Conservation (phyloP, 1,140 invertebrate species). For the Eupeodes corollae region DNA sequence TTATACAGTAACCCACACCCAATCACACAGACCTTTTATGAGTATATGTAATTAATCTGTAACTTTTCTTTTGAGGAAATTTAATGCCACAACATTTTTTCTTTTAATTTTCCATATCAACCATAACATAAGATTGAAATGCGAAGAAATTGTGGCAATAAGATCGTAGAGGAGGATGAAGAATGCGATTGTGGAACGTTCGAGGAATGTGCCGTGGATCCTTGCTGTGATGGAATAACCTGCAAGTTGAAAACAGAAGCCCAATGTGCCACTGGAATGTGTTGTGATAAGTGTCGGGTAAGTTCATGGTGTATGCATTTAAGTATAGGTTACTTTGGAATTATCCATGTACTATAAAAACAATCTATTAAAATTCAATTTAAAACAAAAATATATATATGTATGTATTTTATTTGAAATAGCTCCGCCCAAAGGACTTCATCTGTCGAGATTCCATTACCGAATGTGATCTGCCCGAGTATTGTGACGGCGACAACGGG, state of each 20-base stretch:
- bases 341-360: background rate
- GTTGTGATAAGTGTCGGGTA: slow-evolving; percentile 85
- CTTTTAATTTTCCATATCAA: background rate
- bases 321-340: background rate
- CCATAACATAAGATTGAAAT: slow-evolving; percentile 44
- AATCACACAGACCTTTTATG: background rate
- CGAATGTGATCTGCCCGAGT: slow-evolving; percentile 90
- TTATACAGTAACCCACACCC: background rate
- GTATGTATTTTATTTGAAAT: slow-evolving; percentile 18
- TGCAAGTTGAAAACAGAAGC: slow-evolving; percentile 85
- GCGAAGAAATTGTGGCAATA: slow-evolving; percentile 80
- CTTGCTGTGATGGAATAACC: slow-evolving; percentile 91
- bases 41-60: background rate
- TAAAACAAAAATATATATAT: background rate
- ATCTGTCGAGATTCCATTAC: slow-evolving; percentile 73
- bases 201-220: slow-evolving; percentile 77
- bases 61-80: background rate
- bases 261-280: slow-evolving; percentile 82
- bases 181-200: slow-evolving; percentile 85
- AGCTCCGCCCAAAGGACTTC: slow-evolving; percentile 64
- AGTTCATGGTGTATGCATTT: slow-evolving; percentile 15
- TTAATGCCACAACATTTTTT: background rate
- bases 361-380: too few species aligned
- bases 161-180: slow-evolving; percentile 86
- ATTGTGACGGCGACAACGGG: slow-evolving; percentile 74